Conservation (phyloP, 2,888 invertebrate genomes). For the Deilephila elpenor region DNA sequence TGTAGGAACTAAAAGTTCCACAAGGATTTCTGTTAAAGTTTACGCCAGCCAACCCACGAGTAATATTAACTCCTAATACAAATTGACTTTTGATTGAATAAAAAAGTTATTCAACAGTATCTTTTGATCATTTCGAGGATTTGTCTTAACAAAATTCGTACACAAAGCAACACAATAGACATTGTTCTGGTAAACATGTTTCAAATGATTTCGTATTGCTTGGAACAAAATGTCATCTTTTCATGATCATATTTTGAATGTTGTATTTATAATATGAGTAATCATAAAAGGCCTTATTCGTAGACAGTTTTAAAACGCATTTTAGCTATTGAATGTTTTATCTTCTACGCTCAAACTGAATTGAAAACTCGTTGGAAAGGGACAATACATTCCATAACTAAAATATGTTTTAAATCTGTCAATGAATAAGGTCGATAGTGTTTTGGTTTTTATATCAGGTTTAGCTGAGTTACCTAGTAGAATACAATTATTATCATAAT, state of each 20-base stretch:
- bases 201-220: not conserved
- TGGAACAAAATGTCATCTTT: not conserved
- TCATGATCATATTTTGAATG: not conserved
- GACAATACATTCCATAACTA: no score
- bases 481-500: no score
- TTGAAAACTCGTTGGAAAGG: no score
- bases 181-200: not conserved
- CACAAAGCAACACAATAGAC: slow-evolving; percentile 5
- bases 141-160: not conserved
- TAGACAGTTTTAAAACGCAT: no score
- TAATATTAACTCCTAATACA: not conserved
- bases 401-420: no score
- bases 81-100: slow-evolving; percentile 16
- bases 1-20: not conserved
- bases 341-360: no score
- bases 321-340: no score
- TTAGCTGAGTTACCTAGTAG: no score
- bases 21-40: slow-evolving; percentile 6
- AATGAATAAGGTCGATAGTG: no score
- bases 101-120: slow-evolving; percentile 5
- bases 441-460: no score
- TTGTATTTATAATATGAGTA: not conserved
- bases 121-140: not conserved
- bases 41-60: not conserved
- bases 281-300: not conserved